A percentile compares a stretch with the other conserved stretches of the same genome.
Evolutionary conservation across 2,113 vertebrate genomes (phyloP).

Genomic region (Motacilla tschutschensis): DNA sequence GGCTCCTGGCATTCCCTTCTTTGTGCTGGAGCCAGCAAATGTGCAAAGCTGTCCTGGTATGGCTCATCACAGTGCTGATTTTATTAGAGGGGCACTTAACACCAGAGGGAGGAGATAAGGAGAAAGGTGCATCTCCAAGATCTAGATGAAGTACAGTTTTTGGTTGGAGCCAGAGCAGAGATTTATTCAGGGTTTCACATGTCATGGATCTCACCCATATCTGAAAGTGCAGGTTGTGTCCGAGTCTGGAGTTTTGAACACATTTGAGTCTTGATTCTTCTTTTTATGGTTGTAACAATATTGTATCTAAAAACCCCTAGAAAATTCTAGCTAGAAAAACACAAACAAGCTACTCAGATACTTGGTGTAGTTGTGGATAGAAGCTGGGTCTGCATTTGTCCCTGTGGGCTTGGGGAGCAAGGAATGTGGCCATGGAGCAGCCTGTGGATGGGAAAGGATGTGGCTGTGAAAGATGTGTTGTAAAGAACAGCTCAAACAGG

Average conservation of each 20-base stretch:
- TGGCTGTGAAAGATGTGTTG: not conserved
- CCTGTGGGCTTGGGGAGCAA: accelerated
- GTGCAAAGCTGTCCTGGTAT: not conserved
- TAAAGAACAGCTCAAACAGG: not conserved
- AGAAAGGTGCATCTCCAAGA: not conserved
- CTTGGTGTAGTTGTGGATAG: not conserved
- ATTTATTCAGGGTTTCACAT: not conserved
- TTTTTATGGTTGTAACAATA: not conserved
- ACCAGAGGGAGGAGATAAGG: not conserved
- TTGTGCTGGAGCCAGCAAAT: not conserved
- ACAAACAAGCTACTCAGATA: not conserved
- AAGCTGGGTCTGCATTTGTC: not conserved
- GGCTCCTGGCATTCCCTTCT: not conserved
- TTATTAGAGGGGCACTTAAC: not conserved
- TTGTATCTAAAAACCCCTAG: not conserved
- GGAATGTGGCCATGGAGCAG: not conserved
- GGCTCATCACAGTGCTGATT: not conserved
- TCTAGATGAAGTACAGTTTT: not conserved
- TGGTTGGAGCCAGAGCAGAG: not conserved
- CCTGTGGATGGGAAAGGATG: not conserved
- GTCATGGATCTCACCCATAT: not conserved
- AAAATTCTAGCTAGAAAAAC: not conserved
- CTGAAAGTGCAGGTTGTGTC: accelerated
- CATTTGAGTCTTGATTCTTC: not conserved
- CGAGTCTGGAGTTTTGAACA: not conserved